Percentiles rank a stretch among this genome's conserved stretches.
Conservation (phyloP, 2,113 vertebrate species). For the Grallaria varia region DNA sequence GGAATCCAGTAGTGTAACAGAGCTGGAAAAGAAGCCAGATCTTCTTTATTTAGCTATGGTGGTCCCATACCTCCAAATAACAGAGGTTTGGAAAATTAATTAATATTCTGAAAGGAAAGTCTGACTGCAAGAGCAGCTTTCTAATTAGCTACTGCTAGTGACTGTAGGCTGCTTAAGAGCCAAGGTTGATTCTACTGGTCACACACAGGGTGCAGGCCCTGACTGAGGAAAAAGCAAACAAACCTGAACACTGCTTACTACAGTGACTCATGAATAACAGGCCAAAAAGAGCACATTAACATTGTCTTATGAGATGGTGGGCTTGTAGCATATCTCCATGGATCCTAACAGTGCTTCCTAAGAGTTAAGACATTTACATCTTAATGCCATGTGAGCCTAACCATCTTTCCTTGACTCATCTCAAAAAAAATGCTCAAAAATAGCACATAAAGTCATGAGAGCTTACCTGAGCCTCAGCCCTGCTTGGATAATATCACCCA, state of each 20-base stretch:
- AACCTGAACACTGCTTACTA: not conserved
- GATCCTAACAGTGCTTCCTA: fast-evolving
- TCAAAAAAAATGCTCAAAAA: not conserved
- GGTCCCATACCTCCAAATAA: not conserved
- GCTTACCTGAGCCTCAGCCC: not conserved
- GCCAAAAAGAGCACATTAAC: not conserved
- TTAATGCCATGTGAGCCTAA: not conserved
- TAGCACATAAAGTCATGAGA: not conserved
- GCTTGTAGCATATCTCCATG: not conserved
- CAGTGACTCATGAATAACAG: not conserved
- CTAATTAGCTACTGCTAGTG: not conserved
- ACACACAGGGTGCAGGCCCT: not conserved
- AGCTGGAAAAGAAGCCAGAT: not conserved
- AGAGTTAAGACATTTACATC: not conserved
- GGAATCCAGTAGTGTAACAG: not conserved
- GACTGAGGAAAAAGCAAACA: not conserved
- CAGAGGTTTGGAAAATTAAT: slow-evolving; percentile 21
- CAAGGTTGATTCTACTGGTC: not conserved
- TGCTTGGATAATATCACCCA: not conserved
- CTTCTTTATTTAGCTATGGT: not conserved
- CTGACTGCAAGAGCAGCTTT: not conserved
- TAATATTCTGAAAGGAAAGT: slow-evolving; percentile 30
- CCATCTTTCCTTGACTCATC: not conserved
- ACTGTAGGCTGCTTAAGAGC: not conserved
- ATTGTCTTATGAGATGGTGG: not conserved